phyloP scores from a whole-genome alignment of 2,113 vertebrate species.

The Tyrannus savana region DNA sequence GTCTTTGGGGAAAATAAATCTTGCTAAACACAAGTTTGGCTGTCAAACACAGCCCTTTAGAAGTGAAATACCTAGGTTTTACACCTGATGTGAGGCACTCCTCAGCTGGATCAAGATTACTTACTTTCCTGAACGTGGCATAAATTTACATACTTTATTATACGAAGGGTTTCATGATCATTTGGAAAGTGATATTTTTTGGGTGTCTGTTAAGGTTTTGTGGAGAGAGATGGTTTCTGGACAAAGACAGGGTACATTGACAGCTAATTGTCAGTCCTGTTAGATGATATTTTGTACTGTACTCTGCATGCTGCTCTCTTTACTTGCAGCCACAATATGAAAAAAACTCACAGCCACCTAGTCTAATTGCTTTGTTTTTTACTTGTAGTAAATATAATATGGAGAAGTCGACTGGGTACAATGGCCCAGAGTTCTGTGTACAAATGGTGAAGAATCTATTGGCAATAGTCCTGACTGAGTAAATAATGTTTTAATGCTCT shows the following conservation, averaged over 20 bases:
- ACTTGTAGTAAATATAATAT: not conserved
- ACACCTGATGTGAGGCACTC: not conserved
- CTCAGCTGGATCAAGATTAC: not conserved
- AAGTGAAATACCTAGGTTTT: not conserved
- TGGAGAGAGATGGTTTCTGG: not conserved
- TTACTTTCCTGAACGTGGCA: not conserved
- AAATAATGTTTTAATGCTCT: not conserved
- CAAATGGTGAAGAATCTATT: not conserved
- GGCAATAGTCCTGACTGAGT: not conserved
- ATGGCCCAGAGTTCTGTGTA: not conserved
- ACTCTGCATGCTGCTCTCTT: not conserved
- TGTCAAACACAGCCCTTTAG: not conserved
- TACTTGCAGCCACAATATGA: not conserved
- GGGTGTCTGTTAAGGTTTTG: not conserved
- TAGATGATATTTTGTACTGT: not conserved
- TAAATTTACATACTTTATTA: not conserved
- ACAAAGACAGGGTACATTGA: not conserved
- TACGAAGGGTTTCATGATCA: not conserved
- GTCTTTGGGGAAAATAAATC: constrained; percentile 6
- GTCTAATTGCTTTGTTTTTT: not conserved
- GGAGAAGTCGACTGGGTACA: not conserved
- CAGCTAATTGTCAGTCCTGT: not conserved
- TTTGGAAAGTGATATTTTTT: not conserved
- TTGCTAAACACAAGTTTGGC: not conserved
- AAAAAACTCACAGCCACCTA: not conserved